Percentiles rank a stretch among this genome's conserved stretches.
phyloP scores from a whole-genome alignment of 2,113 vertebrate species.

The Scomber japonicus region DNA sequence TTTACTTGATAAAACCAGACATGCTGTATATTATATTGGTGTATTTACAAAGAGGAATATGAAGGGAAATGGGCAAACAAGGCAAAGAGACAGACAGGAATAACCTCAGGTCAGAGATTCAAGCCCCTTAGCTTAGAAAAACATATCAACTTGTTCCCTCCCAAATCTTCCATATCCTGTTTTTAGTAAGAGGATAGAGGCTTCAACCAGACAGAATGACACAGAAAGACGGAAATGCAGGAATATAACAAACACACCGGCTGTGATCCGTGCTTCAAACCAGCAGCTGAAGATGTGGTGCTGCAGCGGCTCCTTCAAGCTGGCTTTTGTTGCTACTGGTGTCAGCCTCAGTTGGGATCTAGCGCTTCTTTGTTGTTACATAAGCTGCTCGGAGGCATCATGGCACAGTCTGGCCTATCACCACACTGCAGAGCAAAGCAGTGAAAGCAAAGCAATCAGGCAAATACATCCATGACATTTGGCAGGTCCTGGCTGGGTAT shows the following conservation, averaged over 20 bases:
- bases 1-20: too few species aligned
- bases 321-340: slow-evolving; percentile 41
- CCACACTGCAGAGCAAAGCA: slow-evolving; percentile 10
- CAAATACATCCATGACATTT: slow-evolving; percentile 18
- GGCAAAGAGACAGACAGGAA: too few species aligned
- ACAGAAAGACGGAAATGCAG: background rate
- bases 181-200: background rate
- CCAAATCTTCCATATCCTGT: background rate
- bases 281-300: background rate
- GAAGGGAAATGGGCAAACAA: too few species aligned
- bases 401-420: slow-evolving; percentile 21
- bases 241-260: background rate
- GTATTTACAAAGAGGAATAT: background rate
- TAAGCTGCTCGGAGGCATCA: slow-evolving; percentile 47
- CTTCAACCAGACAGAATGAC: background rate
- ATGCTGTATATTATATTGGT: background rate
- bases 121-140: background rate
- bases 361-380: slow-evolving; percentile 46
- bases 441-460: slow-evolving; percentile 8
- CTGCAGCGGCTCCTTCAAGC: slow-evolving; percentile 30
- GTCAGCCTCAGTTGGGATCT: slow-evolving; percentile 41
- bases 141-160: background rate
- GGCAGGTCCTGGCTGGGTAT: background rate
- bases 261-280: slow-evolving; percentile 25
- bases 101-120: background rate